Percentiles rank a stretch among this genome's conserved stretches.
These are phyloP conservation scores for Paralichthys olivaceus DNA, from an alignment of 2,113 vertebrate genomes.

Conservation along the genomic window DNA sequence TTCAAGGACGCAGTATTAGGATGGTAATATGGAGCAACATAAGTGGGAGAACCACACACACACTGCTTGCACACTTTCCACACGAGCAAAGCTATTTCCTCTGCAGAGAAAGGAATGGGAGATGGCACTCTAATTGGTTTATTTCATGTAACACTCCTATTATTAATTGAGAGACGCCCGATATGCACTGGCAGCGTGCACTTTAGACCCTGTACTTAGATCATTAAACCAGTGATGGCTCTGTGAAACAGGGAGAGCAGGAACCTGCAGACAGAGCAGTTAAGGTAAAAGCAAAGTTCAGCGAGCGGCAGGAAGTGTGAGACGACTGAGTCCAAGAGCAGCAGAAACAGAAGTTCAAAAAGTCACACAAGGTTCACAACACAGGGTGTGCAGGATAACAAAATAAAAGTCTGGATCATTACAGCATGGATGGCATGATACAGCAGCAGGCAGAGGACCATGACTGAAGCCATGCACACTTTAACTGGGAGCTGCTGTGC, in stretches of 20 bases:
- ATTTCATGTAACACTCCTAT: background rate
- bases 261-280: background rate
- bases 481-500: background rate
- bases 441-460: background rate
- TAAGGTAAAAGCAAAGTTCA: conserved; percentile 19
- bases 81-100: background rate
- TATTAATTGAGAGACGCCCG: background rate
- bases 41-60: no score
- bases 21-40: no score
- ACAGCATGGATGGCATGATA: background rate
- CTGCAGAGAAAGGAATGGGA: background rate
- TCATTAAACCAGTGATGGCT: background rate
- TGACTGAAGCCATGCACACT: background rate
- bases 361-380: background rate
- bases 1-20: no score
- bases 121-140: background rate
- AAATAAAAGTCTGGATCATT: background rate
- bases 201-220: background rate
- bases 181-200: background rate
- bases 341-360: background rate
- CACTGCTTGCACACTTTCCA: background rate
- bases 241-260: background rate
- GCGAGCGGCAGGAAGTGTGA: background rate
- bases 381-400: background rate
- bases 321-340: background rate